Base-by-base conservation (phyloP, 35 echinoderm and acorn worm genomes). In the Eucidaris tribuloides region DNA sequence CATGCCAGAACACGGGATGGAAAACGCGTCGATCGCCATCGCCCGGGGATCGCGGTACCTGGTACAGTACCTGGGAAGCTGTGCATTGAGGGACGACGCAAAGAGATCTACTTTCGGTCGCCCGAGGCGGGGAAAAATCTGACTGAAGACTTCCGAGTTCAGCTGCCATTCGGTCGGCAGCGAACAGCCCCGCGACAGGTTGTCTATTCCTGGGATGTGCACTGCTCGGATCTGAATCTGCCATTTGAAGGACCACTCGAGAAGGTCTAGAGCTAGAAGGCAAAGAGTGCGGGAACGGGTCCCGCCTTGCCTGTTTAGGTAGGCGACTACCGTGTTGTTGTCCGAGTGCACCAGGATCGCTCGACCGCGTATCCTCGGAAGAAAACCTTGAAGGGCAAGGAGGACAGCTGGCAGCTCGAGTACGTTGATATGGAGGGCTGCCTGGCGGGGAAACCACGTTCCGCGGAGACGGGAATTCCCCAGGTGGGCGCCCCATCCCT, bases 111-210 rank as follows among this genome's bases (percentile, higher is more conserved):
- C 44, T 22, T 79, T 42, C 35, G 82, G 89, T 11, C 23, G 60
- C 15, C 43, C 42, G 22, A 85, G 37, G 30, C 30, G 13, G 11
- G 45, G 23, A 50, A n/a, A 40, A 65, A 86, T 54, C 74, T 49
- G 17, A 19, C 55, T 18, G 48, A 52, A 52, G n/a, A 9, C 9
- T 29, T 64, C 22, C 64, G 64, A 58, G 54, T 61, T 28, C 37
- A 84, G 81, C 27, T 85, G 31, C 59, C 83, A 92, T 62, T 87
- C 90, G 11, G 46, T 3, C 27, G 78, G 71, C 31, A 81, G 77
- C 3, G 57, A 32, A 52, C 84, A 86, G 9, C 68, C 44, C 34
- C 77, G 77, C 5, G 83, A 92, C 44, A 48, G 36, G 58, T 92
- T 92, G 17, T 81, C 50, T 20, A 23, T 46, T 25, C 60, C 90